These are phyloP conservation scores for Macrobrachium rosenbergii DNA, from an alignment of 1,140 invertebrate species.

Conservation along the genomic window DNA sequence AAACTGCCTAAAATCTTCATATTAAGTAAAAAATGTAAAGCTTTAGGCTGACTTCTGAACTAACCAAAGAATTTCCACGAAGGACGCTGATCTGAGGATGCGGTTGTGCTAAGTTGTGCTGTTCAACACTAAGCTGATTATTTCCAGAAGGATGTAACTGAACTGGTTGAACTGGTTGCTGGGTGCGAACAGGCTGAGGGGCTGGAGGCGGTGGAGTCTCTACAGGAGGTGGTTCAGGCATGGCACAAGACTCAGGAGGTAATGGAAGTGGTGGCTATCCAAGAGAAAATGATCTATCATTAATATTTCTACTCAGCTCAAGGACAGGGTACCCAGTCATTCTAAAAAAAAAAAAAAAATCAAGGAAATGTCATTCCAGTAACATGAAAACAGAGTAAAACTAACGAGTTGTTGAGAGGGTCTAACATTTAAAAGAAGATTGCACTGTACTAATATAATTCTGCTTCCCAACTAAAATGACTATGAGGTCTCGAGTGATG, in stretches of 20 bases:
- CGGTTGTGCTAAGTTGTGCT: constrained; percentile 35
- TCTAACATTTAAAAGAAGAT: too few species aligned
- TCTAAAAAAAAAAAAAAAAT: too few species aligned
- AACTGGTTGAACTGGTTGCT: neutral
- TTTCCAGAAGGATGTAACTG: neutral
- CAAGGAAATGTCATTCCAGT: too few species aligned
- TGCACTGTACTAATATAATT: too few species aligned
- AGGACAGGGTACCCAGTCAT: too few species aligned
- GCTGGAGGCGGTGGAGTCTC: constrained; percentile 28
- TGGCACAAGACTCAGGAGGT: constrained; percentile 35
- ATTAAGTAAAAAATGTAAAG: too few species aligned
- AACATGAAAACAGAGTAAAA: too few species aligned
- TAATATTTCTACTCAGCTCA: neutral
- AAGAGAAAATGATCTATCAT: neutral
- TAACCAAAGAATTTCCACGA: constrained; percentile 54
- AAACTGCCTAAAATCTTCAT: too few species aligned
- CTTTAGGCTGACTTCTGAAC: constrained; percentile 4
- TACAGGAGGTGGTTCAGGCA: neutral
- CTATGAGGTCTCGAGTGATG: too few species aligned
- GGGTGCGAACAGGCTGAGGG: constrained; percentile 4
- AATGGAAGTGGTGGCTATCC: constrained; percentile 51
- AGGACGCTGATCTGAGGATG: constrained; percentile 58
- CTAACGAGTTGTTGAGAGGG: too few species aligned
- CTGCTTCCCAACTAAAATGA: too few species aligned
- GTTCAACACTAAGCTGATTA: neutral